Evolutionary conservation across 2,888 invertebrate species (phyloP).

Genomic region (Desoria tigrina): DNA sequence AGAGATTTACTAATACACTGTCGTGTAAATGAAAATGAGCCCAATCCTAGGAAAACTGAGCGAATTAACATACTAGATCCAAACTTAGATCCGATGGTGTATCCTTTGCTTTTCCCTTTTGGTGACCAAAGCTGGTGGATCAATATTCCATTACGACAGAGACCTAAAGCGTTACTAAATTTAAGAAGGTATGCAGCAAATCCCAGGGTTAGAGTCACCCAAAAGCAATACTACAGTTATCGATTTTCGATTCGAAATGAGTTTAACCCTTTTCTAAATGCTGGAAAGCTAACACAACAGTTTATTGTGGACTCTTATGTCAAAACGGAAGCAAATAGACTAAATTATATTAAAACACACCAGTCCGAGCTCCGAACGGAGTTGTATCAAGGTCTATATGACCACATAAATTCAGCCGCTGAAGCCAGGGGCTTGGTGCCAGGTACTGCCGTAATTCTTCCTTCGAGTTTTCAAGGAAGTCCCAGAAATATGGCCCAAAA

Average conservation of each 20-base stretch:
- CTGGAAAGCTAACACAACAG: constrained; percentile 54
- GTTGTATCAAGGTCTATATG: constrained; percentile 36
- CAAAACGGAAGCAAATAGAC: constrained; percentile 53
- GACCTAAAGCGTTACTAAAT: neutral
- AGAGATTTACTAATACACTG: no score
- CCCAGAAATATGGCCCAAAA: constrained; percentile 56
- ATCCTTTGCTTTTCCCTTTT: no score
- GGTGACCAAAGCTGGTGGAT: constrained; percentile 45
- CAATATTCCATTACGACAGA: neutral
- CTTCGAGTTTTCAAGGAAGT: constrained; percentile 55
- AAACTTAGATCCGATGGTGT: constrained; percentile 50
- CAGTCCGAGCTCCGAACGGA: constrained; percentile 53
- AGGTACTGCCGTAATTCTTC: constrained; percentile 11
- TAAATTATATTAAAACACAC: constrained; percentile 51
- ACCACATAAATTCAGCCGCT: constrained; percentile 20
- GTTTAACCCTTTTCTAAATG: constrained; percentile 53
- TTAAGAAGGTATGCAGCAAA: neutral
- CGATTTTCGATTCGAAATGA: constrained; percentile 29
- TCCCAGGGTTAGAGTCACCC: neutral
- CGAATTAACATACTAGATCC: constrained; percentile 32
- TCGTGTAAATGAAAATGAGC: no score
- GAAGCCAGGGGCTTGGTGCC: constrained; percentile 2
- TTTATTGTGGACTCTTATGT: no score
- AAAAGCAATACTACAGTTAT: constrained; percentile 36
- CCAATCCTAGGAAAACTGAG: neutral